A percentile compares a stretch with the other conserved stretches of the same genome.
Evolutionary conservation across 2,888 invertebrate species (phyloP).

Genomic region (Heliconius ethilla): DNA sequence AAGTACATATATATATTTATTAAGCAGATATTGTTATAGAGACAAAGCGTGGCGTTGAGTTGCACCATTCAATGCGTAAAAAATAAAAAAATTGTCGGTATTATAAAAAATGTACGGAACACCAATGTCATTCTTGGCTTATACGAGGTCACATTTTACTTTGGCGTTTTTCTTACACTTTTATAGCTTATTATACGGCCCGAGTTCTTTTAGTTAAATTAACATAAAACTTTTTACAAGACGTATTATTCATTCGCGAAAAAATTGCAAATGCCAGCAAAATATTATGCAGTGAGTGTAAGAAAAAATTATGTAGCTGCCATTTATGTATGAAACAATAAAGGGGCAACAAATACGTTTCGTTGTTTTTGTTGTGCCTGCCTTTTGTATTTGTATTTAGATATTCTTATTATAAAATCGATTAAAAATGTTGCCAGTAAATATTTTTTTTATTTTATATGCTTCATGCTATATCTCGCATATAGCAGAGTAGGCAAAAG

Average conservation of each 20-base stretch:
- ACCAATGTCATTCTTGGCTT: conserved; percentile 31
- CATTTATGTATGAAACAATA: conserved; percentile 20
- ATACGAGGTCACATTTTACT: conserved; percentile 55
- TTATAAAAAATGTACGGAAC: conserved; percentile 35
- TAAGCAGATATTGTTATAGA: neutral
- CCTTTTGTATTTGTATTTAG: conserved; percentile 9
- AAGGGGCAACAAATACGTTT: conserved; percentile 1
- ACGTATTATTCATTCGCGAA: conserved; percentile 19
- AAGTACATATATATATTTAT: too few relatives aligned
- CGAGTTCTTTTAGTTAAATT: conserved; percentile 61
- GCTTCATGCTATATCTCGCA: too few relatives aligned
- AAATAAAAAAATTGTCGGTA: too few relatives aligned
- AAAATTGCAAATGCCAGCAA: conserved; percentile 19
- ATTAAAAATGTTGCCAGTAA: neutral
- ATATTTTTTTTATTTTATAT: neutral
- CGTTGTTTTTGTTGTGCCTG: neutral
- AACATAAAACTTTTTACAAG: conserved; percentile 56
- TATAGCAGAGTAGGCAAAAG: too few relatives aligned
- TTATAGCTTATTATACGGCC: conserved; percentile 51
- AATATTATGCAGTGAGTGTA: conserved; percentile 8
- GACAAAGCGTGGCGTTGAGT: neutral
- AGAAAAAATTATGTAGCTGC: conserved; percentile 17
- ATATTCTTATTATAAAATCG: neutral
- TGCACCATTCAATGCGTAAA: neutral
- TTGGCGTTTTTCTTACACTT: conserved; percentile 49